Base-by-base conservation (phyloP, 1,140 invertebrate genomes). In the Drosophila chauvacae region DNA sequence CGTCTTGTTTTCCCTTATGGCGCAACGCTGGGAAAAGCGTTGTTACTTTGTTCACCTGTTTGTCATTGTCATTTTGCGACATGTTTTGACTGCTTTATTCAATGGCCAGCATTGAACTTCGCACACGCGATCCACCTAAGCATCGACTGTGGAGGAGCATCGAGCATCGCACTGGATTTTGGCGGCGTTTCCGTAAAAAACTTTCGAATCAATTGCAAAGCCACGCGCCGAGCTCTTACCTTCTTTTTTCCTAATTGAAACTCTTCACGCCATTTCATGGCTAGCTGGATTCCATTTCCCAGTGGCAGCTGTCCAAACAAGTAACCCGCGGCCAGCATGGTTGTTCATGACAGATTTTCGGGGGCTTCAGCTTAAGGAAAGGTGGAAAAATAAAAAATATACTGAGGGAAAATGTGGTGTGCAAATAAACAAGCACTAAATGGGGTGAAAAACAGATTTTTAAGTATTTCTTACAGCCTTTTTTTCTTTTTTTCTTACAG, bases 11-110 rank as follows among this genome's bases (percentile, higher is more conserved):
- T 26, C 7, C 14, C 33, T 2, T 55, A 48, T 30, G 30, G 26
- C 18, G 10, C 9, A 37, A 20, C 39, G 39, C 47, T 50, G 58
- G 45, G 23, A 1, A 63, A 39, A 57, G 20, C 9, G 35, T 58
- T 53, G 47, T 50, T 48, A 37, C 42, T 45, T 56, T 62, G 64
- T 64, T 51, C 57, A 53, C 45, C 64, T 74, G 75, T 58, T 80
- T 73, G 78, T 81, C 73, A 66, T 81, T 86, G 84, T 83, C 80
- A 80, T 77, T 86, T 77, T 74, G 66, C 66, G 51, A 41, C 53
- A 59, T 87, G 68, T 79, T 87, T 83, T 80, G 68, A 87, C 83
- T 80, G 50, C 80, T 88, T 87, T 80, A 88, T 88, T 80, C 55
- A 83, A 74, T 87, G 81, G 50, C 30, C 60, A 71, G 39, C 80